A percentile compares a stretch with the other conserved stretches of the same genome.
phyloP scores from a whole-genome alignment of 2,888 invertebrate species.

The Drosophila diplacantha region DNA sequence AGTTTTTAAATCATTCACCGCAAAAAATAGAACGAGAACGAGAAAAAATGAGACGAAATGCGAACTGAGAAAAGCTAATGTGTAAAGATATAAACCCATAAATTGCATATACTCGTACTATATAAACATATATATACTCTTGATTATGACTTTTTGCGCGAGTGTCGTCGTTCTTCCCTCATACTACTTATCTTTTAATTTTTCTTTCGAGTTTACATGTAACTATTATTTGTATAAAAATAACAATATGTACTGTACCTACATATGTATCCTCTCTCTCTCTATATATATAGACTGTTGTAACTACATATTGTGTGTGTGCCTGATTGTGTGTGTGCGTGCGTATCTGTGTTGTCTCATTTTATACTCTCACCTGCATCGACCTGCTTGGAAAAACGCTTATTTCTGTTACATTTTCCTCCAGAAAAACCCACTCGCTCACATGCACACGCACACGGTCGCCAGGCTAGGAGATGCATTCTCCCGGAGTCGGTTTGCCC shows the following conservation, averaged over 20 bases:
- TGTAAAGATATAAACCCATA: conserved; percentile 34
- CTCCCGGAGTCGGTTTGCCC: background rate
- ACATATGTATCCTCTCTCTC: conserved; percentile 25
- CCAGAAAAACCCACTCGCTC: background rate
- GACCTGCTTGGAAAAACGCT: conserved; percentile 35
- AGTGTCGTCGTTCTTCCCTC: conserved; percentile 35
- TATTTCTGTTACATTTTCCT: conserved; percentile 25
- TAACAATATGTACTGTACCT: conserved; percentile 41
- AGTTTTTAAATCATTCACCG: conserved; percentile 73
- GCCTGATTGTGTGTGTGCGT: conserved; percentile 16
- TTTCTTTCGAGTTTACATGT: conserved; percentile 30
- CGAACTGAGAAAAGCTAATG: conserved; percentile 20
- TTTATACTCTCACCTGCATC: conserved; percentile 29
- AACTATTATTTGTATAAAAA: conserved; percentile 29
- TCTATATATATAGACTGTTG: conserved; percentile 29
- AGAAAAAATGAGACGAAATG: conserved; percentile 2
- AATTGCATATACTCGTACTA: conserved; percentile 30
- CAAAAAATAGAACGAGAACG: conserved; percentile 14
- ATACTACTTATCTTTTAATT: conserved; percentile 27
- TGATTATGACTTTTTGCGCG: conserved; percentile 37
- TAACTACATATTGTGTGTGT: conserved; percentile 29
- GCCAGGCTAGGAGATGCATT: conserved; percentile 9
- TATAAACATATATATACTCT: conserved; percentile 35
- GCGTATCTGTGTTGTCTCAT: conserved; percentile 41
- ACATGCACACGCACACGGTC: background rate